A percentile compares a stretch with the other conserved stretches of the same genome.
phyloP scores from a whole-genome alignment of 2,797 vertebrate genomes.

The Moxostoma hubbsi region DNA sequence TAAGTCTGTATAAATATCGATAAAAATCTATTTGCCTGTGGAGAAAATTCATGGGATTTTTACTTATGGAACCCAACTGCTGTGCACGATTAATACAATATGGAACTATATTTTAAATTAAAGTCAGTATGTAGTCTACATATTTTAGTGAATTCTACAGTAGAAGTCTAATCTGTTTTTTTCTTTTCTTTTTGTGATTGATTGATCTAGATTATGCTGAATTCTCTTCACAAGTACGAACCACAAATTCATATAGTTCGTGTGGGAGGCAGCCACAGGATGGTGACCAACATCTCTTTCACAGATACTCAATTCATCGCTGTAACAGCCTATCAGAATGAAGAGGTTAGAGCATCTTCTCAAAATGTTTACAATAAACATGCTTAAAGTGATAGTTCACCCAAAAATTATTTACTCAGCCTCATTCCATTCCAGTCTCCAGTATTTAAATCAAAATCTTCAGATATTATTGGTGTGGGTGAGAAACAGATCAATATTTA shows the following conservation, averaged over 20 bases:
- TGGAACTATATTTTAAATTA: background rate
- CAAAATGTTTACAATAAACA: background rate
- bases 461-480: too few species aligned
- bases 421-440: too few species aligned
- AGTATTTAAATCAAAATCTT: too few species aligned
- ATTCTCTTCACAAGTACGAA: conserved; percentile 94
- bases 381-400: background rate
- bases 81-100: too few species aligned
- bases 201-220: conserved; percentile 88
- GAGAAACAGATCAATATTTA: too few species aligned
- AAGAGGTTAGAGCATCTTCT: conserved; percentile 82
- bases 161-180: background rate
- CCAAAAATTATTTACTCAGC: background rate
- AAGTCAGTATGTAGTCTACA: background rate
- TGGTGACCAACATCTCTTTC: conserved; percentile 94
- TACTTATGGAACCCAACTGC: too few species aligned
- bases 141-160: background rate
- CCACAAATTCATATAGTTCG: conserved; percentile 95
- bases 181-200: conserved; percentile 16
- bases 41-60: too few species aligned
- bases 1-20: too few species aligned
- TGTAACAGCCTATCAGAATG: conserved; percentile 96
- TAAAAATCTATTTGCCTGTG: too few species aligned
- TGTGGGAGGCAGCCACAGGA: conserved; percentile 86
- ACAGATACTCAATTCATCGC: conserved; percentile 96